Conservation (phyloP, 2,888 invertebrate species). For the Pheosia gnoma region DNA sequence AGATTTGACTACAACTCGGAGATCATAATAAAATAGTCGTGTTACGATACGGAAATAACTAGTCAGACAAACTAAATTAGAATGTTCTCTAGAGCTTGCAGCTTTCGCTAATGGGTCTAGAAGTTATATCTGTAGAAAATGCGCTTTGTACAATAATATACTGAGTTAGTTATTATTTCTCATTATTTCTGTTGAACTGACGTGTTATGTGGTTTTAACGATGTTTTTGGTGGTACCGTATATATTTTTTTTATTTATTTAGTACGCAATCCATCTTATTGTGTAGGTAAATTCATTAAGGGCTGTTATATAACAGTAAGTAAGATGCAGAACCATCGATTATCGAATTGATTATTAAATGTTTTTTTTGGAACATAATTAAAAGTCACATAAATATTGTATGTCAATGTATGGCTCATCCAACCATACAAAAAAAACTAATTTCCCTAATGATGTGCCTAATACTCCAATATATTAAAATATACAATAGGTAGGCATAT, state of each 20-base stretch:
- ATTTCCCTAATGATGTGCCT: slow-evolving; percentile 34
- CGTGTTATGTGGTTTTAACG: not conserved
- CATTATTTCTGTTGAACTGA: not conserved
- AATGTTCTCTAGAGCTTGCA: slow-evolving; percentile 71
- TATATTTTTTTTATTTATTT: too few relatives aligned
- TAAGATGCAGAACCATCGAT: too few relatives aligned
- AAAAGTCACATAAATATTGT: slow-evolving; percentile 22
- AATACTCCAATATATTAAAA: slow-evolving; percentile 34
- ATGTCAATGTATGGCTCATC: not conserved
- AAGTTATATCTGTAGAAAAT: slow-evolving; percentile 25
- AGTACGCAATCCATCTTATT: too few relatives aligned
- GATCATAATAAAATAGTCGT: slow-evolving; percentile 57
- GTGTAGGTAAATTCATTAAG: too few relatives aligned
- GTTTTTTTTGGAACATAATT: slow-evolving; percentile 11
- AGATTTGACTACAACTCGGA: slow-evolving; percentile 43
- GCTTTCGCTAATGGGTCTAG: slow-evolving; percentile 62
- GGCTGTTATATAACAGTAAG: too few relatives aligned
- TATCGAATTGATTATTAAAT: too few relatives aligned
- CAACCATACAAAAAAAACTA: slow-evolving; percentile 23
- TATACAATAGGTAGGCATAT: slow-evolving; percentile 26
- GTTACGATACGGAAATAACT: slow-evolving; percentile 71
- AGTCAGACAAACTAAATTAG: slow-evolving; percentile 76
- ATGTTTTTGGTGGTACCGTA: too few relatives aligned
- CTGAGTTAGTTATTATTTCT: not conserved
- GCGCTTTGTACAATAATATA: not conserved